phyloP scores from a whole-genome alignment of 2,113 vertebrate species.

The Malaclemys terrapin region DNA sequence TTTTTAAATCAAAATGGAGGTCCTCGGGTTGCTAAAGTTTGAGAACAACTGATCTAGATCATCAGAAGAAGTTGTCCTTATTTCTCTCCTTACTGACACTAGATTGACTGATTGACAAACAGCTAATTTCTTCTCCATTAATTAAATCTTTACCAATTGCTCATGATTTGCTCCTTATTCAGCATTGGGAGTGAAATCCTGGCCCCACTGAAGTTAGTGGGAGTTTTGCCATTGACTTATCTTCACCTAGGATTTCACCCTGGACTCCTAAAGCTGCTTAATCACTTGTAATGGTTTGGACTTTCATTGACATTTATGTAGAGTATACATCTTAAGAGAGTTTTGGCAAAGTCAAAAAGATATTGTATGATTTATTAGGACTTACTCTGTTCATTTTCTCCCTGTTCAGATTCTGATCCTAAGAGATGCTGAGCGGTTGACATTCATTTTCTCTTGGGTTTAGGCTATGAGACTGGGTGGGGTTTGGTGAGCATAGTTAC shows the following conservation, averaged over 20 bases:
- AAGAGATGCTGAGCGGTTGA: slow-evolving; percentile 33
- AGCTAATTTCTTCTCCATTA: background rate
- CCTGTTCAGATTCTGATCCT: slow-evolving; percentile 35
- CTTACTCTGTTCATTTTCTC: slow-evolving; percentile 10
- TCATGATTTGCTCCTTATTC: background rate
- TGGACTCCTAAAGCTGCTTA: background rate
- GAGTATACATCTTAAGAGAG: slow-evolving; percentile 1
- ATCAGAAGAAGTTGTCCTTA: background rate
- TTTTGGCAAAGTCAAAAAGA: slow-evolving; percentile 30
- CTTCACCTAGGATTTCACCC: slow-evolving; percentile 33
- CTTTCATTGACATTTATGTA: slow-evolving; percentile 24
- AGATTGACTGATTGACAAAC: background rate
- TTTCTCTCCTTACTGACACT: background rate
- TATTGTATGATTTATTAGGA: background rate
- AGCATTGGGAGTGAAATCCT: background rate
- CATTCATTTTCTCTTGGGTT: slow-evolving; percentile 51
- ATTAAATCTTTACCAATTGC: background rate
- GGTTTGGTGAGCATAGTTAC: slow-evolving; percentile 17
- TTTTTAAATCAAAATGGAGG: too few species aligned
- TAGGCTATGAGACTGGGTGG: slow-evolving; percentile 16
- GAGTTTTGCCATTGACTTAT: slow-evolving; percentile 6
- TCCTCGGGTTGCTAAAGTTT: too few species aligned
- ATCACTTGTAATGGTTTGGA: slow-evolving; percentile 27
- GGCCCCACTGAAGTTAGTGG: background rate
- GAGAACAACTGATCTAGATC: background rate